Base-by-base conservation (phyloP, 2,113 vertebrate genomes). In the Oostethus manadensis region DNA sequence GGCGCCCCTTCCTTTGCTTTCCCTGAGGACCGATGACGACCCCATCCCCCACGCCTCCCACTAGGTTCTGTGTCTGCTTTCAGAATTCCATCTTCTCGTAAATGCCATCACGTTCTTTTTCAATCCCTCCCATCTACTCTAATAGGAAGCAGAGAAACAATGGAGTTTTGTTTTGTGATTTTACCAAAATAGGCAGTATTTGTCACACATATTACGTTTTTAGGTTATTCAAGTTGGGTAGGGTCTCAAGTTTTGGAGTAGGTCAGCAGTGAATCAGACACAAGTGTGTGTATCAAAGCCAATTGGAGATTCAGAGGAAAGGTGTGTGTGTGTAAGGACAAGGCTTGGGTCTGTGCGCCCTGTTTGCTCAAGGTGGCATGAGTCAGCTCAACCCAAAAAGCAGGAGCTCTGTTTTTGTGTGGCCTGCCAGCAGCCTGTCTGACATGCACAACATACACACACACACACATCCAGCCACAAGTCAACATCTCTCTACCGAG, bases 1-100 rank as follows among this genome's bases (percentile, higher is more conserved):
- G 89, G 86, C 51, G 51, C 89, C 89, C 85, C 86, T 93, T 93
- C 90, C 90, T 89, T 75, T 81, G 8, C 21, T 16, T 66, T 82
- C 6, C 59, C 46, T 4, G 6, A 67, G 62, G 72, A 23, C 29
- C 51, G 48, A 64, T 56, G 22, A 14, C 35, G 2, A 8, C 10
- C 33, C 33, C 33, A 8, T 10, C 33, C 10, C 35, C 35, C 10
- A 8, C 35, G 0, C 65, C 70, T 43, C 53, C 38, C 20, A 60
- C 33, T 62, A 68, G 26, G 18, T 43, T 70, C 42, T 51, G 16
- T 60, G 57, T 62, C 63, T 74, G 59, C 77, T 67, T 47, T 68
- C 48, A 73, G 62, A 35, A 73, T 60, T 71, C 68, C 43, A 60
- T 56, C 58, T 66, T 48, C 17, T 58, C 55, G 48, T 40, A 58